Evolutionary conservation across 1,140 invertebrate species (phyloP), one percentile per base, ranked within the genome.

Genomic region (Phymorhynchus buccinoides): DNA sequence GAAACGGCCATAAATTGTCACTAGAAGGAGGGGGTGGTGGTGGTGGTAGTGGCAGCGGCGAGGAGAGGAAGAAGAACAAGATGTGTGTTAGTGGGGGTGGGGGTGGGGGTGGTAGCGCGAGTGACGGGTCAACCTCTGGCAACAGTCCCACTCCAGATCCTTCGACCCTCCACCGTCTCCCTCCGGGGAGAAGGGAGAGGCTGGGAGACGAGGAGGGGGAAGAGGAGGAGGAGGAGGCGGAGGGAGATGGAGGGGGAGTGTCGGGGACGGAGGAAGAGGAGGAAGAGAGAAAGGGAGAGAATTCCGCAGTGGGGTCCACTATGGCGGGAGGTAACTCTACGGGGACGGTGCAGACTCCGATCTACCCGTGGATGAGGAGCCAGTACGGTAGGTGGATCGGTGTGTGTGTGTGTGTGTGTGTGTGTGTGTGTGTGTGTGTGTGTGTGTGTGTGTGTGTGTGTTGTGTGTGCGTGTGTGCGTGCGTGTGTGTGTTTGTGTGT

Each of bases 291-390:
- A 83, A 86, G 71, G 78, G 77, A 73, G 86, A 68, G 27, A 62
- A 62, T 42, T 71, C 77, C 42, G 81, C 81, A 41, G 84, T 85
- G 27, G 73, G 52, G 44, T 80, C 44, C 41, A 30, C 37, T n/a
- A 18, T 87, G 84, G 52, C 77, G 56, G 79, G 79, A 22, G 83
- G 42, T 37, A 44, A 84, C 52, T 85, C 83, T 73, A 41, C 22
- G 30, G 71, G 42, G 22, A 41, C 78, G 27, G 56, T 84, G 39
- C 68, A 75, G 35, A 66, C 84, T 30, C 83, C 86, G 27, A 84
- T 88, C 68, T 88, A 88, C 75, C 87, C 87, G 3, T 88, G 87
- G 87, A 88, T 88, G 87, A 48, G 87, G 32, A 88, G 87, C 35
- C 87, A 88, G 42, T 88, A 88, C 73, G 87, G 87, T 88, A 83